Evolutionary conservation across 2,113 vertebrate species (phyloP).

Genomic region (Hemiprocne comata): DNA sequence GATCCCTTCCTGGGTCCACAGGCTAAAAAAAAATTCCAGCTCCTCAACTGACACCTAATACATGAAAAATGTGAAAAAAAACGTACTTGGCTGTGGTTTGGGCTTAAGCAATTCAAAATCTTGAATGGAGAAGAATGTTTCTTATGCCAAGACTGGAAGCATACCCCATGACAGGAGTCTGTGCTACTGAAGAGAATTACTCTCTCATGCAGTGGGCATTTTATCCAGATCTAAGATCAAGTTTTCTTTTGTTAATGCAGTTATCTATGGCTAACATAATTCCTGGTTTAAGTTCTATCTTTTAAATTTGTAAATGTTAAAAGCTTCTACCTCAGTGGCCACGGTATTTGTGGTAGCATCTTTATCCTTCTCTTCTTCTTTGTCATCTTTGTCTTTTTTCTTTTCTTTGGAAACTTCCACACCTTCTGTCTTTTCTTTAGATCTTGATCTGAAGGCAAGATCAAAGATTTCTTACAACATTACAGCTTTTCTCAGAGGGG

Average conservation of each 20-base stretch:
- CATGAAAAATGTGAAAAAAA: neutral
- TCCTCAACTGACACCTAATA: neutral
- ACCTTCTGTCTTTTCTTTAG: conserved; percentile 89
- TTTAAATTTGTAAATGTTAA: neutral
- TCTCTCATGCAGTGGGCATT: neutral
- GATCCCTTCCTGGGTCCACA: neutral
- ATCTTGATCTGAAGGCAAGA: conserved; percentile 77
- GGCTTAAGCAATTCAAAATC: neutral
- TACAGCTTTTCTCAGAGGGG: neutral
- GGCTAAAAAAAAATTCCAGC: neutral
- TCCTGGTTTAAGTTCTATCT: neutral
- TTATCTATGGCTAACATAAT: neutral
- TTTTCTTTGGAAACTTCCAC: conserved; percentile 87
- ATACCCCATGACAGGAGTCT: neutral
- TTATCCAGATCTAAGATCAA: neutral
- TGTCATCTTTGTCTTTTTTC: conserved; percentile 96
- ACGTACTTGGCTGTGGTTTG: neutral
- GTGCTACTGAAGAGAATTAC: neutral
- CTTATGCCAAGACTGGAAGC: neutral
- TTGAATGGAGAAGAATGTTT: neutral
- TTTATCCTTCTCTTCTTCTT: conserved; percentile 95
- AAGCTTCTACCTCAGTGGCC: conserved; percentile 40
- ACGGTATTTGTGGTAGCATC: conserved; percentile 82
- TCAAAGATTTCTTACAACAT: neutral
- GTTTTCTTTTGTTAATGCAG: neutral